Evolutionary conservation across 1,140 invertebrate species (phyloP), one percentile per base, ranked within the genome.

Genomic region (Mizuhopecten yessoensis): DNA sequence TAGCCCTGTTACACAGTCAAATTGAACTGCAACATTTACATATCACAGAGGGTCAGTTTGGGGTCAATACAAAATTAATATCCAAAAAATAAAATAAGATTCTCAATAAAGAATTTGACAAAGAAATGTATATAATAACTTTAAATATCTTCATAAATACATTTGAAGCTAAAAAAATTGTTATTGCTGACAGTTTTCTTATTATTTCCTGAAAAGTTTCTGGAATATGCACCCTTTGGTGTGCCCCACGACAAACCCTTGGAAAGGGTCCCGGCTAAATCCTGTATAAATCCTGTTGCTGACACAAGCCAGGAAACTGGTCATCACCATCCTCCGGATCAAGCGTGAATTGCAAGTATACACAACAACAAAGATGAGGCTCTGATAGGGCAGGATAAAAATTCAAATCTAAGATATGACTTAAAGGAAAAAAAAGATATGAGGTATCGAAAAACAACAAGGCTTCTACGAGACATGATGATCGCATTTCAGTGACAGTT

Each of bases 11-110:
- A 75, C 29, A 75, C 57, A 75, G 1, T 75, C 57, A 75, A 29
- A 75, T 75, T 75, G 57, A 75, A 75, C 57, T 75, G 57, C 57
- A 75, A 29, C 57, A 75, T 75, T 75, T 75, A 75, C 57, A 75
- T 75, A 75, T 75, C 11, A 75, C n/a, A 75, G 23, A 17, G 57
- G 57, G 57, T 75, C 57, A 75, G 29, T 75, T 29, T 29, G 11
- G 57, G 57, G 23, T 75, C 17, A 75, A 9, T 49, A 29, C 17
- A 2, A 75, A 75, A 11, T 17, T 1, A 29, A 13, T n/a, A 7
- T 75, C 9, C 3, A 75, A 29, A 2, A 75, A n/a, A 29, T 3
- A 29, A n/a, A 75, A 75, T 75, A n/a, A 29, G 23, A 75, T 75
- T 75, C 0, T 29, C 17, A 75, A 75, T 29, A 5, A 17, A 75